These are phyloP conservation scores for Malurus splendens DNA, from an alignment of 2,797 vertebrate genomes.

Conservation along the genomic window DNA sequence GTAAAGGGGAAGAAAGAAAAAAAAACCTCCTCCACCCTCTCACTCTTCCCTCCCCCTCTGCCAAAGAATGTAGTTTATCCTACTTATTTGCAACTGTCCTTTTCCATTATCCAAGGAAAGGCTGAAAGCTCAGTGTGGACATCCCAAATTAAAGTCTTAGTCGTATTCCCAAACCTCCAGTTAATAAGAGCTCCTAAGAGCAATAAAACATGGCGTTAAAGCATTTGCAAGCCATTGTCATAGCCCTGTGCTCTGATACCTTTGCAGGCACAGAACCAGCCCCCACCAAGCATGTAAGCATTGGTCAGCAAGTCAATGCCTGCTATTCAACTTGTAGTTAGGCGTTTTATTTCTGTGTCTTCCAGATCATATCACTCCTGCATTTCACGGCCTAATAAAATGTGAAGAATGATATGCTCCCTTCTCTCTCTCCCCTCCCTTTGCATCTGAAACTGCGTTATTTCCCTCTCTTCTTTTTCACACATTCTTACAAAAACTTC, in stretches of 20 bases:
- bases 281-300: slow-evolving; percentile 51
- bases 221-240: slow-evolving; percentile 65
- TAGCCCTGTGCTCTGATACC: slow-evolving; percentile 55
- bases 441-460: slow-evolving; percentile 45
- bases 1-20: slow-evolving; percentile 11
- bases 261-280: slow-evolving; percentile 53
- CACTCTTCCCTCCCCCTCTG: slow-evolving; percentile 53
- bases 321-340: slow-evolving; percentile 63
- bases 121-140: slow-evolving; percentile 31
- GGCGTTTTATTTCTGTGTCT: slow-evolving; percentile 60
- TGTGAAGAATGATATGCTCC: slow-evolving; percentile 49
- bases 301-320: slow-evolving; percentile 69
- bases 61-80: slow-evolving; percentile 66
- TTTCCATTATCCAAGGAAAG: slow-evolving; percentile 25
- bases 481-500: slow-evolving; percentile 71
- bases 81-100: slow-evolving; percentile 55
- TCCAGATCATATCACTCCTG: slow-evolving; percentile 41
- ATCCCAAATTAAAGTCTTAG: slow-evolving; percentile 36
- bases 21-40: slow-evolving; percentile 49
- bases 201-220: slow-evolving; percentile 66
- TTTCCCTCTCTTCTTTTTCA: slow-evolving; percentile 58
- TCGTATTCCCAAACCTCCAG: slow-evolving; percentile 40
- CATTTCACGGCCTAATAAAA: slow-evolving; percentile 60
- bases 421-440: background rate
- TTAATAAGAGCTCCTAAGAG: slow-evolving; percentile 39